Evolutionary conservation across 2,888 invertebrate genomes (phyloP).

Genomic region (Malachius bipustulatus): DNA sequence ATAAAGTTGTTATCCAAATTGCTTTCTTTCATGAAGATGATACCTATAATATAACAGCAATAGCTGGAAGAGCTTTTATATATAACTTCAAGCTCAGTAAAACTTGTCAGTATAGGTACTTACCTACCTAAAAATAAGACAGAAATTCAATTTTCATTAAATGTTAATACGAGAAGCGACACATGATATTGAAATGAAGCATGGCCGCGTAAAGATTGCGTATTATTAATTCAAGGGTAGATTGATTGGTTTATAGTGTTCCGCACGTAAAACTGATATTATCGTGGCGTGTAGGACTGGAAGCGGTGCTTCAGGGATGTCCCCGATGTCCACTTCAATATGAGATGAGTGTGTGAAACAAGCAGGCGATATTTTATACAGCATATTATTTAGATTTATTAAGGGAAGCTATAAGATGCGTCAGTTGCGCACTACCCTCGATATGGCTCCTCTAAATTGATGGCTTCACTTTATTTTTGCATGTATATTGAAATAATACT

Average conservation of each 20-base stretch:
- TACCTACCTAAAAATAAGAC: too few relatives aligned
- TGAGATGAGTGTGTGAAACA: constrained; percentile 23
- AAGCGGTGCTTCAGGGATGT: constrained; percentile 25
- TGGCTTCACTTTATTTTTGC: constrained; percentile 32
- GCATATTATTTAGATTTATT: constrained; percentile 37
- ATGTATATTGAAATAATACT: constrained; percentile 33
- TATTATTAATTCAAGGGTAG: constrained; percentile 22
- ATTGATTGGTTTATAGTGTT: constrained; percentile 24
- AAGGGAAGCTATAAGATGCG: constrained; percentile 34
- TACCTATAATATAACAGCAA: too few relatives aligned
- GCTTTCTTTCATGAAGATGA: too few relatives aligned
- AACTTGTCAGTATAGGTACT: too few relatives aligned
- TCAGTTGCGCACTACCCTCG: constrained; percentile 23
- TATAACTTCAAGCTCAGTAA: too few relatives aligned
- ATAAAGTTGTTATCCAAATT: too few relatives aligned
- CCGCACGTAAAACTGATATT: constrained; percentile 28
- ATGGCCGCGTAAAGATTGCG: constrained; percentile 15
- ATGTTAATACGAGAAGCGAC: constrained; percentile 2
- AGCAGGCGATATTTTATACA: constrained; percentile 28
- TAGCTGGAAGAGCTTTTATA: too few relatives aligned
- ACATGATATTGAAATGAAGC: neutral
- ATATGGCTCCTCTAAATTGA: constrained; percentile 30
- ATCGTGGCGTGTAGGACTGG: constrained; percentile 17
- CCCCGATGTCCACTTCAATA: constrained; percentile 31
- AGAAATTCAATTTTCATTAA: constrained; percentile 1